Evolutionary conservation across 1,140 invertebrate species (phyloP), one percentile per base, ranked within the genome.

Genomic region (Atta texana): DNA sequence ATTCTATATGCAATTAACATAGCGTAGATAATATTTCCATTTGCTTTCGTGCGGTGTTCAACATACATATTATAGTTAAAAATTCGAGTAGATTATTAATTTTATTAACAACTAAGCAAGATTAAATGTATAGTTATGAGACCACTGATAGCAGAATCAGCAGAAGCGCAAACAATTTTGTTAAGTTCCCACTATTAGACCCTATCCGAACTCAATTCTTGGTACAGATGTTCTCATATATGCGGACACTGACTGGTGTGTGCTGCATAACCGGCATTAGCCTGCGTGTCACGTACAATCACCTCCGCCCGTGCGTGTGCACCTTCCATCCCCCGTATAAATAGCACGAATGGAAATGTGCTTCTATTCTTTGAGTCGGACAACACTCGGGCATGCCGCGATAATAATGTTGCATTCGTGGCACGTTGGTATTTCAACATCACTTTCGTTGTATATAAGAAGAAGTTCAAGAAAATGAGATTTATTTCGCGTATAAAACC

Each of bases 101-200:
- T 69, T 34, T 55, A 24, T 68, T 24, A 74, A 51, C 18, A 21
- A 7, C 6, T 39, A 39, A 21, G 14, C 14, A 12, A 31, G 6
- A 21, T 68, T 24, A 63, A 77, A 44, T 2, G 21, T 44, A 14
- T 6, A 21, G 31, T 61, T 61, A 68, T 53, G 31, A 21, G 77
- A 16, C 18, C 44, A 59, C 71, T 66, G 55, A 53, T 64, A 90
- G 76, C 75, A 28, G 64, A 77, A 88, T 91, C 89, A 90, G 24
- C 89, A 24, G 89, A 90, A 90, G 82, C 71, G 61, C 89, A 90
- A 91, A 88, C 89, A 91, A 90, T 91, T 91, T 91, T 76, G 87
- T 84, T 90, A 90, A 91, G 89, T 81, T 66, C 44, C 63, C 64
- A 76, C 87, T 88, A 90, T 90, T 90, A 90, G 87, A 39, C 21